A percentile compares a stretch with the other conserved stretches of the same genome.
These are phyloP conservation scores for Polydrusus tereticollis DNA, from an alignment of 2,888 invertebrate species.

Conservation along the genomic window DNA sequence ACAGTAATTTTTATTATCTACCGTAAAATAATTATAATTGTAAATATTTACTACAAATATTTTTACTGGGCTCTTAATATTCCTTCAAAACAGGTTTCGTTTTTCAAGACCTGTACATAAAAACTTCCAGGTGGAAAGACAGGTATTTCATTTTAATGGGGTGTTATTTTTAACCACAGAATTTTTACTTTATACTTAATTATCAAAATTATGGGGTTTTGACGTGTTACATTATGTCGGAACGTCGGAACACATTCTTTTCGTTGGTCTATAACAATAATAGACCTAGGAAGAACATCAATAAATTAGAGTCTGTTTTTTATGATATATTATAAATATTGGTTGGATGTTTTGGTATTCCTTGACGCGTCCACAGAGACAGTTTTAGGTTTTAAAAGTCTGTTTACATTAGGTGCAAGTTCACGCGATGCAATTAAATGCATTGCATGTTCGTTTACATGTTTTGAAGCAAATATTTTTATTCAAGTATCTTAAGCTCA, in stretches of 20 bases:
- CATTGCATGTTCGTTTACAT: no score
- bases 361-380: no score
- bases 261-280: slow-evolving; percentile 3
- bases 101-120: not conserved
- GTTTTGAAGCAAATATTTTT: no score
- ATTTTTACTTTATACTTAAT: not conserved
- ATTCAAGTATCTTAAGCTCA: no score
- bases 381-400: no score
- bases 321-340: no score
- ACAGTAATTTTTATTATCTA: no score
- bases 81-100: not conserved
- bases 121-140: not conserved
- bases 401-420: no score
- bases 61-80: not conserved
- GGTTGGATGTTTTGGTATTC: no score
- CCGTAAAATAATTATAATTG: not conserved
- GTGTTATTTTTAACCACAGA: slow-evolving; percentile 7
- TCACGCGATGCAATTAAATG: no score
- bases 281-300: not conserved
- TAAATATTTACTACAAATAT: not conserved
- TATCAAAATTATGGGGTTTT: slow-evolving; percentile 8
- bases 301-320: not conserved
- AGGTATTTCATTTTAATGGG: slow-evolving; percentile 9
- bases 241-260: not conserved
- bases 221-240: not conserved